These are phyloP conservation scores for Strongylocentrotus purpuratus DNA, from an alignment of 35 echinoderm and acorn worm species.

Conservation along the genomic window DNA sequence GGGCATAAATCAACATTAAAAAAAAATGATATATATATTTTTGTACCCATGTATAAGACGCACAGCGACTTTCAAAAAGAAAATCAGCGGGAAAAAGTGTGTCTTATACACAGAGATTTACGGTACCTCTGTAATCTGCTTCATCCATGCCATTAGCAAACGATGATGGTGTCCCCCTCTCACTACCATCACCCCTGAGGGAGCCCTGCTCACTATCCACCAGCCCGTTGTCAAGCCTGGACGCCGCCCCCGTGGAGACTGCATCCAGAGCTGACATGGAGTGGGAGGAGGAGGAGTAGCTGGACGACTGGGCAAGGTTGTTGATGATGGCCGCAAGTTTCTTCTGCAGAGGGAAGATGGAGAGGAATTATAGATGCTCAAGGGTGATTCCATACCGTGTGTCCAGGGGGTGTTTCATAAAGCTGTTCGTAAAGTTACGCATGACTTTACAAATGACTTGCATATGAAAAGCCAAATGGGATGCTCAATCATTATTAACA, in stretches of 20 bases:
- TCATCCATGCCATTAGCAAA: slow-evolving; percentile 17
- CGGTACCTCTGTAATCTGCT: neutral
- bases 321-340: slow-evolving; percentile 40
- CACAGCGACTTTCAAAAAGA: too few species aligned
- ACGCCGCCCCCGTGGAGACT: neutral
- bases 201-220: slow-evolving; percentile 26
- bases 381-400: too few species aligned
- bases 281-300: neutral
- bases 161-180: neutral
- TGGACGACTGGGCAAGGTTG: neutral
- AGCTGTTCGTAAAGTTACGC: too few species aligned
- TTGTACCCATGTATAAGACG: too few species aligned
- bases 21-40: too few species aligned
- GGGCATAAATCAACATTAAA: too few species aligned
- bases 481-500: too few species aligned
- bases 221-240: neutral
- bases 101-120: too few species aligned
- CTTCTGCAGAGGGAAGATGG: neutral
- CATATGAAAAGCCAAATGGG: too few species aligned
- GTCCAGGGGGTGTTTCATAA: too few species aligned
- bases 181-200: slow-evolving; percentile 8
- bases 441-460: too few species aligned
- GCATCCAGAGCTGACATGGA: slow-evolving; percentile 26
- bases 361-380: neutral
- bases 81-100: too few species aligned